Conservation (phyloP, 1,140 invertebrate species). For the Brachionus rotundiformis region DNA sequence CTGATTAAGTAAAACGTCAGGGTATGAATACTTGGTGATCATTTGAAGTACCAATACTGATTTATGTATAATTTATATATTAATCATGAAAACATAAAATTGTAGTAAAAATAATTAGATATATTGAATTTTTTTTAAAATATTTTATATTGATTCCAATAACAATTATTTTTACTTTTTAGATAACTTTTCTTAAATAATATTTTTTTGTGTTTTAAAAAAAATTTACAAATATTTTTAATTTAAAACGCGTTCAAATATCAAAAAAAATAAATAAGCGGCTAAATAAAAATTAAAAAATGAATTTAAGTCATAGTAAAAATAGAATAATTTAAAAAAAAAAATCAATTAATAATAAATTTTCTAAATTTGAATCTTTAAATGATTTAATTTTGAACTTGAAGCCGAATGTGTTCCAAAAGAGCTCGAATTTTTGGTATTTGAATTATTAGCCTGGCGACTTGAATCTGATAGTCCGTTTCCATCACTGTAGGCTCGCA, state of each 20-base stretch:
- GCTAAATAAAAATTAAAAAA: constrained; percentile 1
- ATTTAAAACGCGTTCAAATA: not conserved
- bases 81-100: no score
- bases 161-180: not conserved
- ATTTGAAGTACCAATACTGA: no score
- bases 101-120: no score
- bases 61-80: no score
- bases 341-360: not conserved
- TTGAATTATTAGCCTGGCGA: not conserved
- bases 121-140: no score
- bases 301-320: constrained; percentile 9
- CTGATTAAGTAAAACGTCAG: no score
- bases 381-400: constrained; percentile 31
- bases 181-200: not conserved
- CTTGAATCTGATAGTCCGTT: constrained; percentile 40
- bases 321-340: not conserved
- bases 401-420: constrained; percentile 38
- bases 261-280: constrained; percentile 8
- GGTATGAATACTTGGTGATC: no score
- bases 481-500: constrained; percentile 48
- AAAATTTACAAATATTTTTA: constrained; percentile 29
- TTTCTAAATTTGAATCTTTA: constrained; percentile 45
- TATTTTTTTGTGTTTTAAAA: not conserved
- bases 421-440: constrained; percentile 24
- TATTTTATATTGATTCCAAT: no score